These are phyloP conservation scores for Rhyacichthys aspro DNA, from an alignment of 2,797 vertebrate species.

Conservation along the genomic window DNA sequence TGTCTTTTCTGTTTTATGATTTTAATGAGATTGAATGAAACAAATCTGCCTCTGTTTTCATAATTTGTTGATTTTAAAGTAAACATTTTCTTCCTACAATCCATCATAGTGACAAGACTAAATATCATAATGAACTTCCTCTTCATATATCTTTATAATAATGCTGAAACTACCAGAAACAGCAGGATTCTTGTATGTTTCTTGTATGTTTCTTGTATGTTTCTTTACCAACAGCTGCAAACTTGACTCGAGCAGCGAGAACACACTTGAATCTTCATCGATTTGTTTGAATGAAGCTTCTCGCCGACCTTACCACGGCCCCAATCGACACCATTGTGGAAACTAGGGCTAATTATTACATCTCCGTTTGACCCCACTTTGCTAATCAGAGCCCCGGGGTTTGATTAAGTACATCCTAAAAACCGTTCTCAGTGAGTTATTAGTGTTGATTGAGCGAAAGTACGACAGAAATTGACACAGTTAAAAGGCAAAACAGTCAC, in stretches of 20 bases:
- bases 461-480: slow-evolving; percentile 47
- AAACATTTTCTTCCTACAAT: no score
- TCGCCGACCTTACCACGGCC: slow-evolving; percentile 45
- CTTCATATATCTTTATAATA: no score
- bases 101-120: no score
- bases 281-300: slow-evolving; percentile 44
- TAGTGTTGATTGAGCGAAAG: slow-evolving; percentile 50
- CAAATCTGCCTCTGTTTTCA: no score
- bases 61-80: no score
- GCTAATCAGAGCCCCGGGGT: slow-evolving; percentile 64
- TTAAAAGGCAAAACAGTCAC: slow-evolving; percentile 30
- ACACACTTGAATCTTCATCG: slow-evolving; percentile 40
- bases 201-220: no score
- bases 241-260: slow-evolving; percentile 10
- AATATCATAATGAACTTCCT: no score
- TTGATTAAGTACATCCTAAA: slow-evolving; percentile 67
- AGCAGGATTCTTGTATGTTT: no score
- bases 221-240: neutral
- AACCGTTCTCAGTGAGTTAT: slow-evolving; percentile 53
- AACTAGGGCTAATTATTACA: slow-evolving; percentile 59
- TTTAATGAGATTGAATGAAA: no score
- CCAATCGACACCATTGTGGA: slow-evolving; percentile 36
- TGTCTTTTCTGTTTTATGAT: no score
- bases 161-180: no score
- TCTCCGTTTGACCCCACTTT: slow-evolving; percentile 62